phyloP scores from a whole-genome alignment of 1,140 invertebrate species.

The Drosophila persimilis region DNA sequence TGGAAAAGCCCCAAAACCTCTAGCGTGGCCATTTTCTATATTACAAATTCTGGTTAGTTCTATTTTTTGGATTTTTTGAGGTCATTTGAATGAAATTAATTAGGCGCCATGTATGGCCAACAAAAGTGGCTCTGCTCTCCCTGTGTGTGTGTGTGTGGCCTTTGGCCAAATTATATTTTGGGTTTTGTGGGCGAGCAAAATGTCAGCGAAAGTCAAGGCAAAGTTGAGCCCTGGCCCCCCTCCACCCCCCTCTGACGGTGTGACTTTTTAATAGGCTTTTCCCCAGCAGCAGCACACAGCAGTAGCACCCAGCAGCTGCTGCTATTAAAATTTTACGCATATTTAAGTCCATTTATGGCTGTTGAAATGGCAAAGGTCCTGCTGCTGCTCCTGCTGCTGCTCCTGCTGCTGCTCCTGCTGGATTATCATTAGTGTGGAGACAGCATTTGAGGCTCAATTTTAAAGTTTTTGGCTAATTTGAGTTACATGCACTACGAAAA shows the following conservation, averaged over 20 bases:
- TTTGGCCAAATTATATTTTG: constrained; percentile 54
- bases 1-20: neutral
- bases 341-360: constrained; percentile 66
- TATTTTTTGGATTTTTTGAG: constrained; percentile 46
- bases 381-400: too few species aligned
- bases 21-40: constrained; percentile 2
- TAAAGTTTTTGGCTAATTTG: constrained; percentile 26
- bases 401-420: constrained; percentile 1
- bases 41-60: constrained; percentile 7
- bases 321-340: constrained; percentile 74
- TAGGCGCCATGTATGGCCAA: constrained; percentile 62
- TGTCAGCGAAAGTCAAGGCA: constrained; percentile 68
- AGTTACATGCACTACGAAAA: constrained; percentile 11
- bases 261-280: constrained; percentile 56
- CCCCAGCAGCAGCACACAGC: neutral
- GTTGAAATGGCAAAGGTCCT: constrained; percentile 34
- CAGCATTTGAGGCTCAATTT: constrained; percentile 3
- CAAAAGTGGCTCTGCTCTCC: constrained; percentile 31
- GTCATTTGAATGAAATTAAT: constrained; percentile 70
- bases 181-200: constrained; percentile 1
- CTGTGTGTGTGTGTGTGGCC: constrained; percentile 38
- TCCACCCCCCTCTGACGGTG: constrained; percentile 17
- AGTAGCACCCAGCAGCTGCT: constrained; percentile 16
- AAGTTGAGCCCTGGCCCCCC: constrained; percentile 34
- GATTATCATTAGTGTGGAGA: constrained; percentile 1